phyloP scores from a whole-genome alignment of 2,797 vertebrate species.

The Scarus forsteni region DNA sequence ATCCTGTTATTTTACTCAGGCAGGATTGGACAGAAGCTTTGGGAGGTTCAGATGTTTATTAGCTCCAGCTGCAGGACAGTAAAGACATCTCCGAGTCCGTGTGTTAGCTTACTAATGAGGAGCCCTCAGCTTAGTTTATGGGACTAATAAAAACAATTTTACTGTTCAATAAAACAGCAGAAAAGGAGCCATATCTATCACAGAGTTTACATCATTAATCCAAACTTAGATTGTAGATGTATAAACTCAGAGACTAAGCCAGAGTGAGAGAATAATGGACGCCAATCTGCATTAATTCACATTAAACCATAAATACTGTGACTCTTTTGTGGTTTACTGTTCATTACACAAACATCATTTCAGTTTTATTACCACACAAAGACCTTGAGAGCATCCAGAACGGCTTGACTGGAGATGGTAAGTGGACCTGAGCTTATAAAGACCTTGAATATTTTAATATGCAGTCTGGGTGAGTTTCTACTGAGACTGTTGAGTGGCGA shows the following conservation, averaged over 20 bases:
- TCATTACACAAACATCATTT: not conserved
- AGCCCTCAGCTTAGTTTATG: slow-evolving; percentile 29
- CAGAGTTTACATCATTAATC: not conserved
- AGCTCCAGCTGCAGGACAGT: slow-evolving; percentile 78
- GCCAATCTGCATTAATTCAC: not conserved
- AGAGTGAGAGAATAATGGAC: not conserved
- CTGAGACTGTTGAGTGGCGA: too few relatives aligned
- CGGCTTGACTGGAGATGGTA: too few relatives aligned
- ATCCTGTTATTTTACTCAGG: slow-evolving; percentile 50
- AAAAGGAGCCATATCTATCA: not conserved
- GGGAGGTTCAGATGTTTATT: slow-evolving; percentile 81
- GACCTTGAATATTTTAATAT: too few relatives aligned
- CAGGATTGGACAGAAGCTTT: slow-evolving; percentile 77
- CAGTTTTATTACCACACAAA: not conserved
- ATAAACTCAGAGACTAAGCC: not conserved
- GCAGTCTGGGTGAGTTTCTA: too few relatives aligned
- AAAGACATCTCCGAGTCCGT: slow-evolving; percentile 62
- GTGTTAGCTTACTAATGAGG: slow-evolving; percentile 35
- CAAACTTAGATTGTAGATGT: not conserved
- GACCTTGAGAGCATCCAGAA: not conserved
- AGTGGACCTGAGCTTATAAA: too few relatives aligned
- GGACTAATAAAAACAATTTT: slow-evolving; percentile 22
- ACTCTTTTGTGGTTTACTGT: not conserved
- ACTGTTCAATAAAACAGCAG: slow-evolving; percentile 15
- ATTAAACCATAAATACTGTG: not conserved